These are phyloP conservation scores for Epicauta chinensis DNA, from an alignment of 1,140 invertebrate species.

Conservation along the genomic window DNA sequence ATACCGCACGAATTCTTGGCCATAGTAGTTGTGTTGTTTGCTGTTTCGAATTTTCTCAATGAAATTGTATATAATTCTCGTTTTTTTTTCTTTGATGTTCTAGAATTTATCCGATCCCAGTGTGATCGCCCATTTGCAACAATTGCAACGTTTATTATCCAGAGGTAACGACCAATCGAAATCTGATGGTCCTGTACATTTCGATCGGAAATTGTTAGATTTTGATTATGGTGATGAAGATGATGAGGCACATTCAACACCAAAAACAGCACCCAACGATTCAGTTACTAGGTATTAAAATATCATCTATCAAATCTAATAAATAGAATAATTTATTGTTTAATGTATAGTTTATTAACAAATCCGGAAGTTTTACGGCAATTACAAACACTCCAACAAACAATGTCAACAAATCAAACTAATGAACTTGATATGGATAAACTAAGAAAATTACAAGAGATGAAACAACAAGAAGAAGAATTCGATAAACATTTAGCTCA, in stretches of 20 bases:
- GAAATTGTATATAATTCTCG: neutral
- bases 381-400: conserved; percentile 56
- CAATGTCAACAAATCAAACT: conserved; percentile 36
- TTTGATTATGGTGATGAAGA: conserved; percentile 83
- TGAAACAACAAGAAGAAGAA: conserved; percentile 70
- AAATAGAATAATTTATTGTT: neutral
- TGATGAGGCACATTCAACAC: conserved; percentile 43
- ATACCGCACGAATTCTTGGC: too few relatives aligned
- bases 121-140: conserved; percentile 52
- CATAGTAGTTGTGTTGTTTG: too few relatives aligned
- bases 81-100: conserved; percentile 11
- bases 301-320: neutral
- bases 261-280: conserved; percentile 25
- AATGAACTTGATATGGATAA: conserved; percentile 64
- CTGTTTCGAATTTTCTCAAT: neutral
- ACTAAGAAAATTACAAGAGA: conserved; percentile 60
- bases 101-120: conserved; percentile 37
- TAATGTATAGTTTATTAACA: conserved; percentile 52
- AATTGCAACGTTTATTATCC: conserved; percentile 52
- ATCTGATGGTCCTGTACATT: conserved; percentile 47
- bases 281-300: conserved; percentile 36
- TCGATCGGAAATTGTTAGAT: conserved; percentile 72
- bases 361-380: conserved; percentile 71
- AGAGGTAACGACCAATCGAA: conserved; percentile 45
- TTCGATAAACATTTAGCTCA: conserved; percentile 73